These are phyloP conservation scores for Leptopilina syphax DNA, from an alignment of 2,888 invertebrate genomes.

Conservation along the genomic window DNA sequence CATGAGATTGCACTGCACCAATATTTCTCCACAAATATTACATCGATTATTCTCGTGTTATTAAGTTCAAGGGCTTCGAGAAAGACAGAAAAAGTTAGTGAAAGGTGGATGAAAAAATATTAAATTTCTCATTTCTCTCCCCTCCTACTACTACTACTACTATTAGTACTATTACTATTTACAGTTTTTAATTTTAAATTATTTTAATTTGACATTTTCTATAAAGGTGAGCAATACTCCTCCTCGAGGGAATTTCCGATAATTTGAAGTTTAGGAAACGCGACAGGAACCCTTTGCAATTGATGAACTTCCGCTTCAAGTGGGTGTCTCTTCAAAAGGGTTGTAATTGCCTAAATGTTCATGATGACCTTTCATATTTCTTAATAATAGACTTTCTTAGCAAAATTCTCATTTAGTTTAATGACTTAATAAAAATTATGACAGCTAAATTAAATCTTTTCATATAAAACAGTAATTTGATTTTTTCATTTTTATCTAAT, in stretches of 20 bases:
- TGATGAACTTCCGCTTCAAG: neutral
- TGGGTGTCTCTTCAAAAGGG: neutral
- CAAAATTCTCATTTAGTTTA: conserved; percentile 3
- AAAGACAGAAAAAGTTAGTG: neutral
- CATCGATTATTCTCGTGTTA: neutral
- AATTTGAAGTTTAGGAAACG: neutral
- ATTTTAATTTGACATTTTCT: neutral
- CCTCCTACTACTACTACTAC: no score
- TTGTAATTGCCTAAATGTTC: conserved; percentile 11
- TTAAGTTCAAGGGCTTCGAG: conserved; percentile 1
- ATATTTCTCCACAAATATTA: conserved; percentile 15
- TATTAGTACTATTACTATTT: no score
- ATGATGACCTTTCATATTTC: conserved; percentile 9
- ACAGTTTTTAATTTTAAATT: neutral
- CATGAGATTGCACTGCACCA: conserved; percentile 8
- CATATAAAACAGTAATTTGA: neutral
- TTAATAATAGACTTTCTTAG: neutral
- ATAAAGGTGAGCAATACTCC: neutral
- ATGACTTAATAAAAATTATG: neutral
- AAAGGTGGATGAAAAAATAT: neutral
- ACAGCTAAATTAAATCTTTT: neutral
- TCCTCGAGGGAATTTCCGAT: neutral
- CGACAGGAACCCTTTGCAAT: conserved; percentile 1
- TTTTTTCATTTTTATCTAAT: neutral
- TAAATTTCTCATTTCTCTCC: neutral